Evolutionary conservation across 1,140 invertebrate species (phyloP), one percentile per base, ranked within the genome.

Genomic region (Acromyrmex heyeri): DNA sequence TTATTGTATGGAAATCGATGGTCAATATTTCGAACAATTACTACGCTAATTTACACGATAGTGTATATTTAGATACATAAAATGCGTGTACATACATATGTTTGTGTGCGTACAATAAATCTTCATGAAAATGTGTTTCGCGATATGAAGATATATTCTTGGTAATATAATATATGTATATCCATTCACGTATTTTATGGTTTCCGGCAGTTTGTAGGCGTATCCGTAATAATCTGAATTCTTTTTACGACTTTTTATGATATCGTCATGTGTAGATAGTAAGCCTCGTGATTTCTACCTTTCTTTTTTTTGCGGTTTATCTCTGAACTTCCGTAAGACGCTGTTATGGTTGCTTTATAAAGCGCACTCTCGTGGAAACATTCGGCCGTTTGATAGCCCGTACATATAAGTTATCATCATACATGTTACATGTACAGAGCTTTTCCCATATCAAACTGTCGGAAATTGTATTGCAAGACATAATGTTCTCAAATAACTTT

Each of bases 191-290:
- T 70, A 53, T 88, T 90, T 90, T 86, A 90, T 72, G 18, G 44
- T 86, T 87, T 90, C 88, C 82, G 88, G 76, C 70, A 69, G 57
- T 76, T 38, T 30, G 55, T 18, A 90, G 88, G 72, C 65, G 21
- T 76, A 14, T 70, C 24, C 69, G 14, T 14, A 64, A 59, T 78
- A 88, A 86, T 90, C 67, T 73, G 30, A n/a, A 27, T 14, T 24
- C 5, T 88, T 83, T 87, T 90, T 87, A 87, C 27, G 67, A 55
- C 16, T 55, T 62, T 44, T 59, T 62, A 61, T 61, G 70, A 86
- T 87, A 89, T 24, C 61, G 27, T 48, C 27, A 16, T 53, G n/a
- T 44, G 44, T 27, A 18, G 27, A 16, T 82, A 57, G 30, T 55
- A 48, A 34, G 12, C 38, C 53, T 81, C 85, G 48, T 81, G 44